Evolutionary conservation across 2,888 invertebrate species (phyloP), one percentile per base, ranked within the genome.

Genomic region (Coronaproctus castanopsis): DNA sequence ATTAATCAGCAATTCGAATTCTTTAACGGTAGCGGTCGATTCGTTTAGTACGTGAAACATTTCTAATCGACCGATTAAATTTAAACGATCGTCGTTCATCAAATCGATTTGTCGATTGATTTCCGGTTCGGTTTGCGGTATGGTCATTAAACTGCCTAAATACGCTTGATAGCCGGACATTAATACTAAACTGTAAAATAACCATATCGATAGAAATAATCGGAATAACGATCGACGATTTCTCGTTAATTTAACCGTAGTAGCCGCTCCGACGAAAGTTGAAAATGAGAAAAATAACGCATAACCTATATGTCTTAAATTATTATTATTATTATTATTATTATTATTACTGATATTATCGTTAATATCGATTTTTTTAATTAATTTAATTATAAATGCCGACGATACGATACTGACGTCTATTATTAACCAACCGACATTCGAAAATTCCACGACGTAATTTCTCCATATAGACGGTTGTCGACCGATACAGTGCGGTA

Each of bases 401-500:
- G 63, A 63, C 24, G 62, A 23, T 20, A 59, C 57, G 21, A 64
- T 55, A 36, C 57, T 63, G 21, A 63, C 22, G 49, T 57, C 57
- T 23, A 67, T 66, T 36, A 68, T 65, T 61, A 64, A 23, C 67
- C 67, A 67, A 1, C 62, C 65, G 21, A 63, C 21, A 2, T 53
- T 22, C 10, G 65, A 65, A 54, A 66, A 67, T 58, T 67, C 67
- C 22, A 62, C 61, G n/a, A 65, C 49, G 24, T 66, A 67, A 50
- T 65, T 65, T 5, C 63, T 64, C 67, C 67, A 67, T 24, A 66
- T 64, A 21, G 65, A 65, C 1, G 66, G 66, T 10, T 65, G 63
- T 1, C 57, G 57, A n/a, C 67, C 67, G 24, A 66, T 66, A 20
- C 66, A 64, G 19, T 63, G 57, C 1, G 67, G 67, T 8, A 67